These are phyloP conservation scores for Stegophylla sp. DNA, from an alignment of 2,888 invertebrate genomes.

Conservation along the genomic window DNA sequence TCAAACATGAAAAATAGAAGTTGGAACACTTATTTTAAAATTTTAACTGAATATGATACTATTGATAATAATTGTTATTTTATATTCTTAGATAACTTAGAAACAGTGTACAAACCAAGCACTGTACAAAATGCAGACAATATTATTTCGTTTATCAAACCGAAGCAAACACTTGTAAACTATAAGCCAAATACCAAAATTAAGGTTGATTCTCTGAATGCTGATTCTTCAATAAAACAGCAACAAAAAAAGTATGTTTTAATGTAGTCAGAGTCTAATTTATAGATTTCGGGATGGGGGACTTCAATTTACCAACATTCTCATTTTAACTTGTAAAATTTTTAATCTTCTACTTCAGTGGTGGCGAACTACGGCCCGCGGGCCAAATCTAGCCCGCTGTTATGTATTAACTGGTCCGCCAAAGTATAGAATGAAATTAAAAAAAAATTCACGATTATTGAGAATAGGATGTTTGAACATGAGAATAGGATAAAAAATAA, in stretches of 20 bases:
- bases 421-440: no score
- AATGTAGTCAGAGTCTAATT: no score
- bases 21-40: not conserved
- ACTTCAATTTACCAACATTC: no score
- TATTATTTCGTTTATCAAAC: conserved; percentile 15
- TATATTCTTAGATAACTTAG: not conserved
- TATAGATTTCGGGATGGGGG: no score
- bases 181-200: conserved; percentile 9
- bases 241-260: not conserved
- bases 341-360: no score
- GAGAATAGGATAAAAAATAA: no score
- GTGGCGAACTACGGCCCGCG: no score
- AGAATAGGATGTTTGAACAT: no score
- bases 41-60: not conserved
- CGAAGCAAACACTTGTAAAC: not conserved
- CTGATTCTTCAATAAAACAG: conserved; percentile 7
- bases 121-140: not conserved
- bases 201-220: not conserved
- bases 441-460: no score
- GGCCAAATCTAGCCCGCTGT: no score
- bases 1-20: conserved; percentile 8
- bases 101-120: not conserved
- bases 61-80: not conserved
- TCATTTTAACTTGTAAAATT: no score
- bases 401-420: no score